Evolutionary conservation across 1,140 invertebrate genomes (phyloP).

Genomic region (Sarcophaga bullata): DNA sequence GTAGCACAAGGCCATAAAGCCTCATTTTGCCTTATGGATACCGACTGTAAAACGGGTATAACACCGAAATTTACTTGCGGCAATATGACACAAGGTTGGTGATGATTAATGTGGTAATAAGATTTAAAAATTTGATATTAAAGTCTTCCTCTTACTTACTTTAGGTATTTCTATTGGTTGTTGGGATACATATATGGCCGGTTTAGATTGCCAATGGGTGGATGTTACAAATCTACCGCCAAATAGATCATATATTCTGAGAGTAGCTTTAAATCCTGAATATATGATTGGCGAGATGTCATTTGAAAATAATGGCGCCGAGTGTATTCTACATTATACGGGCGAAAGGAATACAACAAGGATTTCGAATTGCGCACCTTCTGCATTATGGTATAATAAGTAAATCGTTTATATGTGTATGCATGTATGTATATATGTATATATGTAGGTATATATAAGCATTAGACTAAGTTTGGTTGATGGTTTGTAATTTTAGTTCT

Average conservation of each 20-base stretch:
- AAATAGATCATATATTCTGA: constrained; percentile 82
- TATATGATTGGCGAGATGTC: constrained; percentile 86
- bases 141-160: neutral
- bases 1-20: constrained; percentile 97
- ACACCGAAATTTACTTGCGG: constrained; percentile 83
- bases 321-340: constrained; percentile 82
- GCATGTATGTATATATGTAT: too few relatives aligned
- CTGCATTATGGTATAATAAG: constrained; percentile 68
- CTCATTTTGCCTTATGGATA: constrained; percentile 96
- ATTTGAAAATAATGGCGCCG: constrained; percentile 91
- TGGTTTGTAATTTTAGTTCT: too few relatives aligned
- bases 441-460: too few relatives aligned
- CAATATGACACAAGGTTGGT: constrained; percentile 84
- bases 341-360: constrained; percentile 72
- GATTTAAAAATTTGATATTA: neutral
- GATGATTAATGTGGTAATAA: neutral
- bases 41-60: constrained; percentile 81
- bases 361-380: constrained; percentile 78
- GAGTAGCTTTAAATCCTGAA: constrained; percentile 80
- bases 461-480: too few relatives aligned
- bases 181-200: constrained; percentile 90
- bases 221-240: constrained; percentile 89
- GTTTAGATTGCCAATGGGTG: constrained; percentile 97
- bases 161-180: constrained; percentile 91
- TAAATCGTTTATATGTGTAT: neutral